Base-by-base conservation (phyloP, 2,113 vertebrate species). In the Nymphicus hollandicus region DNA sequence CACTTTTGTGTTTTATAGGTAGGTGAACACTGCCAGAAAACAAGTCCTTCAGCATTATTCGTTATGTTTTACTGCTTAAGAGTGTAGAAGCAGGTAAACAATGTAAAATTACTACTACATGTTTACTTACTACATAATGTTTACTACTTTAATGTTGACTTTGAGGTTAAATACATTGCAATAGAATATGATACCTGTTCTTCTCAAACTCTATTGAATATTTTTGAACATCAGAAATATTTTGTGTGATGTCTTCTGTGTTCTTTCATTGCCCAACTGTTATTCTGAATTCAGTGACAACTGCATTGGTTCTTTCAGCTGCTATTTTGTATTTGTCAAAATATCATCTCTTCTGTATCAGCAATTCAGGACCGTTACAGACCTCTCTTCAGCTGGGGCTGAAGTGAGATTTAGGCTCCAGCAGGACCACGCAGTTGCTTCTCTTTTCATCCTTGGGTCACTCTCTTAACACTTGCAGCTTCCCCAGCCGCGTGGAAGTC, bases 1-100 rank as follows among this genome's bases (percentile, higher is more conserved):
- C 10, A 0, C 20, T 16, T 11, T 29, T 17, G 5, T 14, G 7
- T 7, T 41, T 49, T 22, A 10, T 0, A 17, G 37, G 3, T 4
- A 17, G 52, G 20, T 7, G 53, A 46, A 10, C 25, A 1, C 52
- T 11, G 69, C 31, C 56, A n/a, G 50, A 33, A 23, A n/a, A 13
- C 13, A 5, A 0, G 9, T 16, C 24, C 23, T 35, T 13, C 72
- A 15, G 47, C 35, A 2, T 12, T 23, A 9, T 3, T 19, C n/a
- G 4, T 27, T 23, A 13, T 0, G 3, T 7, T 9, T 58, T 61
- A 11, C 19, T 28, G 39, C 41, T 33, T 7, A 11, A 49, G 13
- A 1, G 47, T 11, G 28, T 12, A 47, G 23, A 56, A 81, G 47
- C 28, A 22, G 28, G 58, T 39, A 50, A 37, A 29, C 39, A 11